Conservation (phyloP, 2,797 vertebrate genomes). For the Typhlichthys subterraneus region DNA sequence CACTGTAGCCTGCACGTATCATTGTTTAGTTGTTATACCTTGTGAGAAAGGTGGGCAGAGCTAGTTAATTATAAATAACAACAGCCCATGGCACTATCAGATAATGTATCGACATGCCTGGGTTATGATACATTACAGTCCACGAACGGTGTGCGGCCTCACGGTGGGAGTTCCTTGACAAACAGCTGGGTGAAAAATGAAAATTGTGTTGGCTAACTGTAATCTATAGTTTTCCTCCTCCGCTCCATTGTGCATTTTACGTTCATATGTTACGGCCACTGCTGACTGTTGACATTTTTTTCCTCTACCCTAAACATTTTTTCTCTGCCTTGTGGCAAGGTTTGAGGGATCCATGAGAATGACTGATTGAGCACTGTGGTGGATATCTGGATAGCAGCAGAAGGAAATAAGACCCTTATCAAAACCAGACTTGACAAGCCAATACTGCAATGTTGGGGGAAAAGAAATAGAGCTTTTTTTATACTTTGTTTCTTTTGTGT, state of each 20-base stretch:
- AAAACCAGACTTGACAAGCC: constrained; percentile 12
- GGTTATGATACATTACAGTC: constrained; percentile 44
- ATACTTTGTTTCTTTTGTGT: not conserved
- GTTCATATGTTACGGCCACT: constrained; percentile 37
- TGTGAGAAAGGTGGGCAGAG: constrained; percentile 28
- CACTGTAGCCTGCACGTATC: constrained; percentile 30
- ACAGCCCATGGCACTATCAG: constrained; percentile 33
- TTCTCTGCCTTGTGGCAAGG: constrained; percentile 28
- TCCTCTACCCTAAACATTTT: constrained; percentile 26
- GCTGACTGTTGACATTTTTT: constrained; percentile 49
- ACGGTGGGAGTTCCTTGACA: constrained; percentile 34
- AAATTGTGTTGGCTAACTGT: constrained; percentile 34
- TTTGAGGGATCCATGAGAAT: constrained; percentile 41
- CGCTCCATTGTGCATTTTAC: constrained; percentile 54
- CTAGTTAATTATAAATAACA: constrained; percentile 67
- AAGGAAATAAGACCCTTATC: constrained; percentile 24
- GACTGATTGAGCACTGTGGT: constrained; percentile 44
- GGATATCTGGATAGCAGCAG: constrained; percentile 37
- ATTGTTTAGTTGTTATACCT: constrained; percentile 46
- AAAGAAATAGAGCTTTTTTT: not conserved
- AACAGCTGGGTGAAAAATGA: constrained; percentile 60
- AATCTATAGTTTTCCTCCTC: constrained; percentile 55
- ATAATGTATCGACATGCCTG: constrained; percentile 48
- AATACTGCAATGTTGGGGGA: not conserved
- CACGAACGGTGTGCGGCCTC: constrained; percentile 21